These are phyloP conservation scores for Philaethria dido DNA, from an alignment of 2,888 invertebrate species.

Conservation along the genomic window DNA sequence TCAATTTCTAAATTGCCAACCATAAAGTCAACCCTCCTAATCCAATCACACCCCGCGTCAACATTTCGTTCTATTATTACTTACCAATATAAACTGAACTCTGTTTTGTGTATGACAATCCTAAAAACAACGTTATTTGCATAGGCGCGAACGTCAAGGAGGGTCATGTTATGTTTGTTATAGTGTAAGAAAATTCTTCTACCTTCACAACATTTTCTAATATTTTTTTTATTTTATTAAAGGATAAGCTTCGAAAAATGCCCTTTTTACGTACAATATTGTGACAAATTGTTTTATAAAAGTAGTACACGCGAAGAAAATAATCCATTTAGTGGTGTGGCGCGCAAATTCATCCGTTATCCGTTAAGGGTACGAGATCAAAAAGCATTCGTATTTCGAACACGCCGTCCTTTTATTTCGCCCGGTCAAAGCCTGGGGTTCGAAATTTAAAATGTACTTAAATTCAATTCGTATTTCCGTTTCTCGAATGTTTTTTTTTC, in stretches of 20 bases:
- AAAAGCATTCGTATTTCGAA: constrained; percentile 74
- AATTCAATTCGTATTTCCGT: constrained; percentile 81
- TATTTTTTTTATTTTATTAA: constrained; percentile 16
- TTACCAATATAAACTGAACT: constrained; percentile 59
- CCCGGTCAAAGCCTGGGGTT: constrained; percentile 73
- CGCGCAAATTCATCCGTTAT: constrained; percentile 72
- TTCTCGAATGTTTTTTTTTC: constrained; percentile 73
- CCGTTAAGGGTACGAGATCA: constrained; percentile 79
- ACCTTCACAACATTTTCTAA: constrained; percentile 1
- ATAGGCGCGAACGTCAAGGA: not conserved
- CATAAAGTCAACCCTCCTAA: constrained; percentile 82
- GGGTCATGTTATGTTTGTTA: not conserved
- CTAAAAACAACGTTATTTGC: not conserved
- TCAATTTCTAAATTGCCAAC: constrained; percentile 81
- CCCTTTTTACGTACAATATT: not conserved
- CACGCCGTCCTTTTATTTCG: constrained; percentile 76
- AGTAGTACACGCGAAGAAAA: constrained; percentile 76
- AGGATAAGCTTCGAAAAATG: not conserved
- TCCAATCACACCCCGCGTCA: constrained; percentile 81
- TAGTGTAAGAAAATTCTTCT: not conserved
- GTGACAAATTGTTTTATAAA: constrained; percentile 62
- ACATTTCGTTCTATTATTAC: constrained; percentile 75
- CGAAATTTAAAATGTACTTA: constrained; percentile 81
- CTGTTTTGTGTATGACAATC: constrained; percentile 28
- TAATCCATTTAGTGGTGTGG: constrained; percentile 83